A percentile compares a stretch with the other conserved stretches of the same genome.
These are phyloP conservation scores for Drosophila leontia DNA, from an alignment of 1,140 invertebrate genomes.

Conservation along the genomic window DNA sequence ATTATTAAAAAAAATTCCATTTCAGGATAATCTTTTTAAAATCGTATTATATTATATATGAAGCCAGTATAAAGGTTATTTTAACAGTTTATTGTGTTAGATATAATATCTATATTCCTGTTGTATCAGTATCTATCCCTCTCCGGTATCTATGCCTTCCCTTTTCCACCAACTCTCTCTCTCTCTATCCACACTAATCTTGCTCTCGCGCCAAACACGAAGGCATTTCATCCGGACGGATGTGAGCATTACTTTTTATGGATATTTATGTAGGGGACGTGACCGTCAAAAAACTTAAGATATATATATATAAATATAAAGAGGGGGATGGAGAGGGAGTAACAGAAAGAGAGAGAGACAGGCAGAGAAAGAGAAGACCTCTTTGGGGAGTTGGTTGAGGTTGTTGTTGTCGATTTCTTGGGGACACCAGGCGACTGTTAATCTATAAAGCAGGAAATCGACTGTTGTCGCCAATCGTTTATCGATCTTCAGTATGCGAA, in stretches of 20 bases:
- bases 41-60: too few species aligned
- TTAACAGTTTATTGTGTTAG: neutral
- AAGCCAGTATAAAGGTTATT: too few species aligned
- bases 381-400: slow-evolving; percentile 19
- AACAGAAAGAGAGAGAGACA: neutral
- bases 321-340: neutral
- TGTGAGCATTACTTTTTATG: slow-evolving; percentile 81
- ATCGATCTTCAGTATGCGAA: slow-evolving; percentile 24
- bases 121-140: neutral
- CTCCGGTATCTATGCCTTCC: neutral
- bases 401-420: slow-evolving; percentile 1
- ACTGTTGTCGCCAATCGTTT: slow-evolving; percentile 25
- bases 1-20: neutral
- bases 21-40: neutral
- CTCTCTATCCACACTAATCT: slow-evolving; percentile 4
- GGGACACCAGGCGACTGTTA: slow-evolving; percentile 44
- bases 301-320: neutral
- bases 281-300: slow-evolving; percentile 57
- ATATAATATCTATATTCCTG: neutral
- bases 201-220: slow-evolving; percentile 52
- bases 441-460: slow-evolving; percentile 50
- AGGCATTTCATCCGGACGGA: slow-evolving; percentile 75
- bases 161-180: neutral
- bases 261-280: slow-evolving; percentile 79
- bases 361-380: slow-evolving; percentile 6